phyloP scores from a whole-genome alignment of 2,797 vertebrate genomes.

The Enteromius radiatus region DNA sequence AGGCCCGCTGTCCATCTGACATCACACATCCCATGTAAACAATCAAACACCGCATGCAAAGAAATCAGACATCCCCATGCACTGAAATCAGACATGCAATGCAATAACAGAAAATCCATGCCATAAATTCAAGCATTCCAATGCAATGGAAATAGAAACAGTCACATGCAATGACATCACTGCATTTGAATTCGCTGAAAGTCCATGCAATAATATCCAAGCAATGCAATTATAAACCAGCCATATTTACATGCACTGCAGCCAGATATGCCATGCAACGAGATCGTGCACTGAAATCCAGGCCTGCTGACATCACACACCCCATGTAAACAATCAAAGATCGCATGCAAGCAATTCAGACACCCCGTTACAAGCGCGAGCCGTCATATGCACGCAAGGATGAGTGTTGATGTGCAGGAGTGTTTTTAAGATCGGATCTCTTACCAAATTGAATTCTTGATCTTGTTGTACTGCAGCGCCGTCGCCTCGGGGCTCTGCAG shows the following conservation, averaged over 20 bases:
- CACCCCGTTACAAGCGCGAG: not conserved
- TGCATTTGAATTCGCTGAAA: not conserved
- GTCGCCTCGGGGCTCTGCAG: constrained; percentile 91
- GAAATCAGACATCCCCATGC: not conserved
- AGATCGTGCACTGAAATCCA: not conserved
- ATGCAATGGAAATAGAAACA: not conserved
- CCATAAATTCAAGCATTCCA: not conserved
- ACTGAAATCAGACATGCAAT: not conserved
- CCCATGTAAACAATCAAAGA: constrained; percentile 1
- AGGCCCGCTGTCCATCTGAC: not conserved
- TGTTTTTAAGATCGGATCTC: constrained; percentile 59
- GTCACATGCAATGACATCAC: not conserved
- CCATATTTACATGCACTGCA: not conserved
- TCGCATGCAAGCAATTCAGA: not conserved
- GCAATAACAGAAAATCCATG: not conserved
- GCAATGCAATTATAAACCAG: not conserved
- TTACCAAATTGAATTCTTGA: constrained; percentile 98
- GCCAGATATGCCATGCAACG: not conserved
- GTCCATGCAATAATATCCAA: not conserved
- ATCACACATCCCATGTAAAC: not conserved
- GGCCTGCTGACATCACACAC: not conserved
- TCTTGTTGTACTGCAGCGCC: constrained; percentile 96
- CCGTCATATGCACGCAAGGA: constrained; percentile 12
- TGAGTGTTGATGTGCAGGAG: not conserved
- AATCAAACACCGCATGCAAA: not conserved